These are phyloP conservation scores for Ranitomeya imitator DNA, from an alignment of 2,113 vertebrate genomes.

Conservation along the genomic window DNA sequence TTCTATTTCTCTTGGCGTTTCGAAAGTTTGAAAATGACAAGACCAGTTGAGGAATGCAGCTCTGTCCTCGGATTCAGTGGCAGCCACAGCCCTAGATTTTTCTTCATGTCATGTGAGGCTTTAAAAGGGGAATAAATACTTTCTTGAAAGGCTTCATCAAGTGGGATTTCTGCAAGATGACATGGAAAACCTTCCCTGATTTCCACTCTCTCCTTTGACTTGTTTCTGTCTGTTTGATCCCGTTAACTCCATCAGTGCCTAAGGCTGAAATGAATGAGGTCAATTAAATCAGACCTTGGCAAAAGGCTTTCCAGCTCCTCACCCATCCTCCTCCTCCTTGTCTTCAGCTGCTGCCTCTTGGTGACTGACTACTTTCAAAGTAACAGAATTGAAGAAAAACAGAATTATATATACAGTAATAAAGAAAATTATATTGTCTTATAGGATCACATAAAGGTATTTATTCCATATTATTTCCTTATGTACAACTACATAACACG, in stretches of 20 bases:
- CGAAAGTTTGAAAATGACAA: constrained; percentile 8
- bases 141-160: constrained; percentile 38
- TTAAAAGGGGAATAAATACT: constrained; percentile 48
- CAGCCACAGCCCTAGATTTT: neutral
- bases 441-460: neutral
- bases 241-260: constrained; percentile 53
- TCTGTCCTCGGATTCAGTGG: neutral
- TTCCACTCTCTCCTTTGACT: constrained; percentile 28
- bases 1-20: neutral
- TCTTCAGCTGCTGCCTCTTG: constrained; percentile 15
- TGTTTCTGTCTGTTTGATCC: constrained; percentile 55
- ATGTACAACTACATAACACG: too few species aligned
- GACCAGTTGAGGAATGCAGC: constrained; percentile 35
- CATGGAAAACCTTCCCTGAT: constrained; percentile 33
- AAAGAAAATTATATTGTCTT: neutral
- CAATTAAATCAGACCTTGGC: constrained; percentile 29
- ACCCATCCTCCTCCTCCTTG: neutral
- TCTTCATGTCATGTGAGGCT: constrained; percentile 34
- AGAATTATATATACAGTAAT: neutral
- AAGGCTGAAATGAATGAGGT: constrained; percentile 38
- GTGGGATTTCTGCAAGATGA: constrained; percentile 30
- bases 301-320: neutral
- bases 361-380: constrained; percentile 26
- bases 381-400: neutral
- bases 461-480: neutral